These are phyloP conservation scores for Rhyacichthys aspro DNA, from an alignment of 2,797 vertebrate species.

Conservation along the genomic window DNA sequence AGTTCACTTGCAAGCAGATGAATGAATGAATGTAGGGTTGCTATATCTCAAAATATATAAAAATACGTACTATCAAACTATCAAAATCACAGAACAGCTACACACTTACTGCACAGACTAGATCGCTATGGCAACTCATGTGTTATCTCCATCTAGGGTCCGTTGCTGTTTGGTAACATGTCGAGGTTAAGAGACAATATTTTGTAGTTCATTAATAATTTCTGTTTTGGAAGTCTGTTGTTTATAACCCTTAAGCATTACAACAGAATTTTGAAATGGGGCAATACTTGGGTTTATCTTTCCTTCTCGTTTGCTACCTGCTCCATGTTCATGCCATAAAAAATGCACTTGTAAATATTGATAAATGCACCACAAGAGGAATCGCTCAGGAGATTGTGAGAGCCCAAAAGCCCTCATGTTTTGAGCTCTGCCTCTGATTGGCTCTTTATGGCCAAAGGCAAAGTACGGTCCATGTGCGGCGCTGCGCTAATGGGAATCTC, in stretches of 20 bases:
- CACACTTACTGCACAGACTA: not conserved
- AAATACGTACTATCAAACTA: too few relatives aligned
- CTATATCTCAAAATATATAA: too few relatives aligned
- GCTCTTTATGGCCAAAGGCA: constrained; percentile 51
- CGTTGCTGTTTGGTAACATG: not conserved
- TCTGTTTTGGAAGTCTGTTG: not conserved
- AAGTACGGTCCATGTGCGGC: constrained; percentile 15
- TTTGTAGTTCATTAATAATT: not conserved
- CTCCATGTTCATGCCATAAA: constrained; percentile 53
- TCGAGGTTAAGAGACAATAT: not conserved
- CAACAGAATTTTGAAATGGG: not conserved
- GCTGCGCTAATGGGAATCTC: constrained; percentile 23
- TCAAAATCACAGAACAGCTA: too few relatives aligned
- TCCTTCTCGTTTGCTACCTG: constrained; percentile 1
- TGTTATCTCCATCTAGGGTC: not conserved
- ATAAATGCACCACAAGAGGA: constrained; percentile 63
- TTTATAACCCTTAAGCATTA: not conserved
- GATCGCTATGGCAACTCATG: constrained; percentile 7
- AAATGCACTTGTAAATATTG: constrained; percentile 64
- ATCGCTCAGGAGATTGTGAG: constrained; percentile 23
- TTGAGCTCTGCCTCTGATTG: constrained; percentile 49
- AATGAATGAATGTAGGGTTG: too few relatives aligned
- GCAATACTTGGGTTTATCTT: not conserved
- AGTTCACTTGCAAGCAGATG: too few relatives aligned
- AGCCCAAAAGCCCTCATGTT: constrained; percentile 39